Evolutionary conservation across 2,797 vertebrate genomes (phyloP), one percentile per base, ranked within the genome.

Genomic region (Poecilia gillii): DNA sequence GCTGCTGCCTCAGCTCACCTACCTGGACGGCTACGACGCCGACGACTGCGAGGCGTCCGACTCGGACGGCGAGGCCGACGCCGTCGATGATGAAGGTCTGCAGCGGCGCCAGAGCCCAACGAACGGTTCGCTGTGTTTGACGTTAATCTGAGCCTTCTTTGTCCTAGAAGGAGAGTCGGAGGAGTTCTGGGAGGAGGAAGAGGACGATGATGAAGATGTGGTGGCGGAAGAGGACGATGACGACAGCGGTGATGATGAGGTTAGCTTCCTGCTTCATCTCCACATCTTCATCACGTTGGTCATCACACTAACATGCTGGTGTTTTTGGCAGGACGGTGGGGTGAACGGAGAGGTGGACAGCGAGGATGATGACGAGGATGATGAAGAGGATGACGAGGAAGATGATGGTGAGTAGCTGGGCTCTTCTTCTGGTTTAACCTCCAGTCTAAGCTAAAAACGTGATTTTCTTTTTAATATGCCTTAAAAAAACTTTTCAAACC

Each of bases 1-100:
- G 83, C 96, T 98, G 64, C 96, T 98, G 75, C 97, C 97, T 0
- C 96, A 97, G 90, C 96, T 98, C 87, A 97, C 96, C 31, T 98
- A 98, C 90, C 94, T 98, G 91, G 97, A 98, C 51, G 97, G 97
- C 45, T 98, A 97, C 43, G 97, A 98, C 91, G 86, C 94, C 47
- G 95, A 98, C 14, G 96, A 97, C 88, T 94, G 91, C 55, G 97
- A 98, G 85, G 97, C 97, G 0, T 96, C 97, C 0, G 97, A 98
- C 86, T 98, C 97, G 0, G 97, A 98, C 45, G 96, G 96, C 0
- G 97, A 98, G 71, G 97, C 94, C 1, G 96, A 96, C 77, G 94
- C 93, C 0, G 92, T 96, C 0, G 96, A 97, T 0, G 95, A 96
- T 0, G 96, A 97, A 74, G 97, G 96, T 88, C 85, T 80, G 13